Conservation (phyloP, 2,113 vertebrate genomes). For the Hyperoodon ampullatus region DNA sequence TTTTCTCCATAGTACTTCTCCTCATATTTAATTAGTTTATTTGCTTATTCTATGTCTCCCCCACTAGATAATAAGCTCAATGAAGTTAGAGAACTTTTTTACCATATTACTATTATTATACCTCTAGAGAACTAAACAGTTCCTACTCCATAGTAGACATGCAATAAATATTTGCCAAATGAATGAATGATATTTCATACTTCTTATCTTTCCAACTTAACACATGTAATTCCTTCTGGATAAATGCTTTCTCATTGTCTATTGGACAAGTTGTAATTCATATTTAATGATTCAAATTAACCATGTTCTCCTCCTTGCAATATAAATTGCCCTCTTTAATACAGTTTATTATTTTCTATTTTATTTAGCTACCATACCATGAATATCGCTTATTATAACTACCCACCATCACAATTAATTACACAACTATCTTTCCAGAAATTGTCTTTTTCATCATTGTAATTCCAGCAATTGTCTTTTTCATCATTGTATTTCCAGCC, state of each 20-base stretch:
- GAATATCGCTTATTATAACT: not conserved
- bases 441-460: not conserved
- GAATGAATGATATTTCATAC: not conserved
- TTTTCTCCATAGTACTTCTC: not conserved
- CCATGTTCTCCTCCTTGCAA: not conserved
- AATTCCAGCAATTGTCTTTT: not conserved
- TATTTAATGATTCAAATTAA: slow-evolving; percentile 12
- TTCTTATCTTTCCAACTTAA: not conserved
- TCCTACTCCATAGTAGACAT: not conserved
- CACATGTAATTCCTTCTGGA: not conserved
- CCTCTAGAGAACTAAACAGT: not conserved
- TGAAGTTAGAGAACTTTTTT: not conserved
- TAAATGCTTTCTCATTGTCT: not conserved
- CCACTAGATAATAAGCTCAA: not conserved
- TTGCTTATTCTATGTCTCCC: not conserved
- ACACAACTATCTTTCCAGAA: not conserved
- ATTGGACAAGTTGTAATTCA: not conserved
- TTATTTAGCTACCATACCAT: not conserved
- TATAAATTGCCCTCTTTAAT: not conserved
- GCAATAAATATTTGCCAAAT: not conserved
- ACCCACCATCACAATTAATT: not conserved
- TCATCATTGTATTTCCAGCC: not conserved
- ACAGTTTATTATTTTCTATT: not conserved
- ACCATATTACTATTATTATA: not conserved
- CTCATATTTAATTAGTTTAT: not conserved